A percentile compares a stretch with the other conserved stretches of the same genome.
Conservation (phyloP, 2,888 invertebrate genomes). For the Ecdyonurus torrentis region DNA sequence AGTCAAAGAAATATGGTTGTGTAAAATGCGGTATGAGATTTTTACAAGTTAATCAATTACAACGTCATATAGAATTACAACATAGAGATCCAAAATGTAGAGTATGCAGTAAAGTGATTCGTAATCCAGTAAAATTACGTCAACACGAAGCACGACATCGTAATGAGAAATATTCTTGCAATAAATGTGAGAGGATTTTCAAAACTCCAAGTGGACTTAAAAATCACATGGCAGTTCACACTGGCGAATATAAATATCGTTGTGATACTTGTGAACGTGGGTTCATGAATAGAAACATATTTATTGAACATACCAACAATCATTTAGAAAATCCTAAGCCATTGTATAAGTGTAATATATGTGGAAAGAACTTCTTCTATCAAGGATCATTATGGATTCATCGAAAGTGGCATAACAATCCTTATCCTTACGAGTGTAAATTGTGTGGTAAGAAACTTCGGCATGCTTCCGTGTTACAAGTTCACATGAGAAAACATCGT, state of each 20-base stretch:
- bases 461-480: slow-evolving; percentile 15
- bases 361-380: slow-evolving; percentile 16
- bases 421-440: slow-evolving; percentile 16
- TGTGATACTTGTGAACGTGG: slow-evolving; percentile 16
- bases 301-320: slow-evolving; percentile 15
- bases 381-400: slow-evolving; percentile 16
- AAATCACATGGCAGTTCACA: slow-evolving; percentile 15
- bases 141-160: slow-evolving; percentile 8
- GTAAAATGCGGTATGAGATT: neutral
- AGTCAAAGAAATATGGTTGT: neutral
- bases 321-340: slow-evolving; percentile 15
- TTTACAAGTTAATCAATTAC: neutral
- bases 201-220: slow-evolving; percentile 14
- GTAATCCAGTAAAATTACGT: neutral
- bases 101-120: neutral
- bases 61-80: neutral
- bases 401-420: slow-evolving; percentile 16
- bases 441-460: slow-evolving; percentile 15
- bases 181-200: slow-evolving; percentile 12
- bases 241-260: slow-evolving; percentile 14
- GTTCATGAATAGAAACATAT: slow-evolving; percentile 12
- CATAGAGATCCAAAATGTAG: neutral
- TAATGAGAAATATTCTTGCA: slow-evolving; percentile 13
- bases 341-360: slow-evolving; percentile 15
- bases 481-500: slow-evolving; percentile 29